These are phyloP conservation scores for Enhydra lutris DNA, from an alignment of 2,113 vertebrate species.

Conservation along the genomic window DNA sequence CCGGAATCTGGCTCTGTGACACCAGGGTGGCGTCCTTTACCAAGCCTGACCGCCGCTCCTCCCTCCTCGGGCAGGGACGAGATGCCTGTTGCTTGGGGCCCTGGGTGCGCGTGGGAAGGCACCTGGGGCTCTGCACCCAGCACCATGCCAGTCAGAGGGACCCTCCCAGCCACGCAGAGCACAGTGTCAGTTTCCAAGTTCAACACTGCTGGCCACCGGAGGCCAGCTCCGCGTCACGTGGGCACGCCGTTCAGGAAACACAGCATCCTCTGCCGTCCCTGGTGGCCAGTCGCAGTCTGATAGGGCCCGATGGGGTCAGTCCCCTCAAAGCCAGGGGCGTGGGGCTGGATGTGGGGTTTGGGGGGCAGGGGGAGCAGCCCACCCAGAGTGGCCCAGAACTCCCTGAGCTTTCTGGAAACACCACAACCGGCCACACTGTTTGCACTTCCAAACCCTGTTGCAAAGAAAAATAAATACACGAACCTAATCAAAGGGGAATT, in stretches of 20 bases:
- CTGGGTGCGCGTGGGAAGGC: not conserved
- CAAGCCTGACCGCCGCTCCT: not conserved
- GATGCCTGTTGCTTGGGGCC: not conserved
- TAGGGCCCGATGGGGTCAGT: not conserved
- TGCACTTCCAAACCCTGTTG: constrained; percentile 30
- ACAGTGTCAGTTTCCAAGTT: not conserved
- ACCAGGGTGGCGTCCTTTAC: not conserved
- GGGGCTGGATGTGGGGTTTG: too few relatives aligned
- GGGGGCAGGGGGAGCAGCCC: not conserved
- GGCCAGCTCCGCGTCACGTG: not conserved
- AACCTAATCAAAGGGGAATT: not conserved
- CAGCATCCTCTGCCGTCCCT: not conserved
- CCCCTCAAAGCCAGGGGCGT: not conserved
- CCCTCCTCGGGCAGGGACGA: accelerated
- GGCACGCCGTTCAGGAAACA: not conserved
- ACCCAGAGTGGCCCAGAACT: constrained; percentile 10
- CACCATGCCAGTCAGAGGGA: not conserved
- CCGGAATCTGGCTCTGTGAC: not conserved
- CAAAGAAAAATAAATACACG: constrained; percentile 46
- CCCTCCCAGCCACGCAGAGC: not conserved
- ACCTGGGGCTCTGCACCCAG: accelerated
- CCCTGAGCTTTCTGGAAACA: constrained; percentile 3
- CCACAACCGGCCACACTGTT: not conserved
- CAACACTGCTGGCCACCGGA: not conserved
- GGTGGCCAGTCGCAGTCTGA: not conserved